phyloP scores from a whole-genome alignment of 2,888 invertebrate genomes.

The Melieria picta region DNA sequence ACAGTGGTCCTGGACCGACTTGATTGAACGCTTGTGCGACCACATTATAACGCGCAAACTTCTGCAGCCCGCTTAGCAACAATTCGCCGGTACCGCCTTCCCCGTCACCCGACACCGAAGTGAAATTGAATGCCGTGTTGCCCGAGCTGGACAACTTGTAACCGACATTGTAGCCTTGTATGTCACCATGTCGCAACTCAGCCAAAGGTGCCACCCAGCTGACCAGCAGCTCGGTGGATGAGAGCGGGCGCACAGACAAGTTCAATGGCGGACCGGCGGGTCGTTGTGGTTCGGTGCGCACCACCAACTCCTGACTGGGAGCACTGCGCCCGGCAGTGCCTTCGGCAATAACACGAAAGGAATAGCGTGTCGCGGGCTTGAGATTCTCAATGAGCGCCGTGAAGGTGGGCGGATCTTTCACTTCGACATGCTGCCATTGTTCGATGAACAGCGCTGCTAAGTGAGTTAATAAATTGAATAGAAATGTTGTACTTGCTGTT shows the following conservation, averaged over 20 bases:
- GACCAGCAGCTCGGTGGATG: conserved; percentile 78
- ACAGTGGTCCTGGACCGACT: conserved; percentile 77
- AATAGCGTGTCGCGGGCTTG: conserved; percentile 77
- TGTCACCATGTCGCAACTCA: conserved; percentile 78
- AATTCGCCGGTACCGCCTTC: conserved; percentile 76
- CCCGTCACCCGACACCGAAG: conserved; percentile 75
- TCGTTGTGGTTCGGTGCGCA: conserved; percentile 76
- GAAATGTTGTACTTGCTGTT: neutral
- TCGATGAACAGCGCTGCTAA: conserved; percentile 59
- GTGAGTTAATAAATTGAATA: neutral
- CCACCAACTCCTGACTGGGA: conserved; percentile 72
- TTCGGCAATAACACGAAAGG: conserved; percentile 77
- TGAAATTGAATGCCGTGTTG: conserved; percentile 73
- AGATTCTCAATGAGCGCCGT: conserved; percentile 75
- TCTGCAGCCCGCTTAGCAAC: conserved; percentile 72
- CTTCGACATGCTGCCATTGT: conserved; percentile 75
- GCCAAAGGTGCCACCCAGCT: conserved; percentile 79
- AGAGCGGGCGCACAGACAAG: conserved; percentile 75
- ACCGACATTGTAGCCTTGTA: conserved; percentile 80
- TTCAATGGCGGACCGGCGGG: conserved; percentile 77
- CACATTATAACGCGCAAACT: conserved; percentile 75
- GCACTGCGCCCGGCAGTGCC: conserved; percentile 78
- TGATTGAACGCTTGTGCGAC: conserved; percentile 81
- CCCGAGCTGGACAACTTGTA: conserved; percentile 66
- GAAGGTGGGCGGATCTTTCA: conserved; percentile 73